phyloP scores from a whole-genome alignment of 2,888 invertebrate species.

The Campoletis raptor region DNA sequence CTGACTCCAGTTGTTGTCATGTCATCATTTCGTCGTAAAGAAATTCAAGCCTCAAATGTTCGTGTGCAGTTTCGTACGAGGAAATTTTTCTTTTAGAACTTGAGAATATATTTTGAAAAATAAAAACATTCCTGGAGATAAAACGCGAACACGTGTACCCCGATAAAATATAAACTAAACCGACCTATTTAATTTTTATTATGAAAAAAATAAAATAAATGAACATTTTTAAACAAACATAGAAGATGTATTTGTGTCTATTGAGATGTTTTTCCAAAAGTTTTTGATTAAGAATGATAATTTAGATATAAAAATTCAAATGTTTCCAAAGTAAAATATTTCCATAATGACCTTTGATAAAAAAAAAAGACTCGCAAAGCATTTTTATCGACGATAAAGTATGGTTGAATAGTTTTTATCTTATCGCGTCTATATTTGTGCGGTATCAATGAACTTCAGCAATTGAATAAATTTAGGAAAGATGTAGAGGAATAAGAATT shows the following conservation, averaged over 20 bases:
- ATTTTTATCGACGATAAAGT: conserved; percentile 17
- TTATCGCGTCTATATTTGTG: conserved; percentile 26
- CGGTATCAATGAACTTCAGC: conserved; percentile 6
- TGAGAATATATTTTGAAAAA: not conserved
- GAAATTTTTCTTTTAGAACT: conserved; percentile 1
- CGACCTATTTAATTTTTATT: not conserved
- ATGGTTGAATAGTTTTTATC: conserved; percentile 33
- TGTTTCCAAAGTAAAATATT: not conserved
- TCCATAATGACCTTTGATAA: not conserved
- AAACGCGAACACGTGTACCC: not conserved
- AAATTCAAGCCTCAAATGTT: not conserved
- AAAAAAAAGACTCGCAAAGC: not conserved
- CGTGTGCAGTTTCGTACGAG: not conserved
- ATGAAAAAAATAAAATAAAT: too few relatives aligned
- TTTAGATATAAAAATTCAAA: not conserved
- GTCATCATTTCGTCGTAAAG: conserved; percentile 30
- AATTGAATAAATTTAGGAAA: not conserved
- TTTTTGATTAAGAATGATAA: not conserved
- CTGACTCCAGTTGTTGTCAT: conserved; percentile 35
- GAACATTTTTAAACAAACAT: too few relatives aligned
- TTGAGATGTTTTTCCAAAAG: not conserved
- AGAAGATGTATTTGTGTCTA: too few relatives aligned
- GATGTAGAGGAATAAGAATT: not conserved
- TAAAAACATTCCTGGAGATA: not conserved
- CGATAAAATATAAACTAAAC: not conserved